These are phyloP conservation scores for Berghia stephanieae DNA, from an alignment of 1,140 invertebrate species.

Conservation along the genomic window DNA sequence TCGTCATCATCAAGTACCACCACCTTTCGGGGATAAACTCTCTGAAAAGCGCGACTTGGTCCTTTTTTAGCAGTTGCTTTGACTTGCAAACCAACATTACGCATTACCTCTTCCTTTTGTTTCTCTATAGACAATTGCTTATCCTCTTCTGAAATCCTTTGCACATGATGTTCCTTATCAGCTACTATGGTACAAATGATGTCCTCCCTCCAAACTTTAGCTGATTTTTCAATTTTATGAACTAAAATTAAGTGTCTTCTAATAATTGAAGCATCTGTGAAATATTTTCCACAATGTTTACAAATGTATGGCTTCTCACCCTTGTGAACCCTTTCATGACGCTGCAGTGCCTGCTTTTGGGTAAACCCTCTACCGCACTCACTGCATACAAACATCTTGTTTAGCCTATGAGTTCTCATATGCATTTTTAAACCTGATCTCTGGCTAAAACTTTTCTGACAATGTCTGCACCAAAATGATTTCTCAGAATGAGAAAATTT, in stretches of 20 bases:
- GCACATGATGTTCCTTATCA: slow-evolving; percentile 34
- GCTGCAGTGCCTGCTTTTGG: slow-evolving; percentile 55
- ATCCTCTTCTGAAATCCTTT: slow-evolving; percentile 25
- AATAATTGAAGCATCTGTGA: slow-evolving; percentile 63
- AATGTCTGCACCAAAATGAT: slow-evolving; percentile 68
- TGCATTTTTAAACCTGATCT: slow-evolving; percentile 58
- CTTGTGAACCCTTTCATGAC: slow-evolving; percentile 90
- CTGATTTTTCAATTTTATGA: slow-evolving; percentile 54
- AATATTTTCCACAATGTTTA: slow-evolving; percentile 71
- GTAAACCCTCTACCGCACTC: slow-evolving; percentile 58
- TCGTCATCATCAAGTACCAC: slow-evolving; percentile 23
- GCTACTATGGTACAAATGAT: slow-evolving; percentile 38
- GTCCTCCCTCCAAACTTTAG: slow-evolving; percentile 50
- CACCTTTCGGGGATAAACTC: slow-evolving; percentile 25
- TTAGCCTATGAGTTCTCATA: slow-evolving; percentile 50
- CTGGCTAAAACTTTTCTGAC: slow-evolving; percentile 74
- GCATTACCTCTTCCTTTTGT: slow-evolving; percentile 20
- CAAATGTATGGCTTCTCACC: slow-evolving; percentile 88
- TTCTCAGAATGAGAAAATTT: slow-evolving; percentile 48
- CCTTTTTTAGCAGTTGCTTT: slow-evolving; percentile 1
- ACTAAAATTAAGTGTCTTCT: slow-evolving; percentile 56
- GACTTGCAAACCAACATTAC: background rate
- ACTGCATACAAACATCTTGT: slow-evolving; percentile 48
- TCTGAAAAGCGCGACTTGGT: slow-evolving; percentile 26
- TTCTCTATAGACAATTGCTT: slow-evolving; percentile 3